Conservation (phyloP, 2,888 invertebrate genomes). For the Pteria penguin region DNA sequence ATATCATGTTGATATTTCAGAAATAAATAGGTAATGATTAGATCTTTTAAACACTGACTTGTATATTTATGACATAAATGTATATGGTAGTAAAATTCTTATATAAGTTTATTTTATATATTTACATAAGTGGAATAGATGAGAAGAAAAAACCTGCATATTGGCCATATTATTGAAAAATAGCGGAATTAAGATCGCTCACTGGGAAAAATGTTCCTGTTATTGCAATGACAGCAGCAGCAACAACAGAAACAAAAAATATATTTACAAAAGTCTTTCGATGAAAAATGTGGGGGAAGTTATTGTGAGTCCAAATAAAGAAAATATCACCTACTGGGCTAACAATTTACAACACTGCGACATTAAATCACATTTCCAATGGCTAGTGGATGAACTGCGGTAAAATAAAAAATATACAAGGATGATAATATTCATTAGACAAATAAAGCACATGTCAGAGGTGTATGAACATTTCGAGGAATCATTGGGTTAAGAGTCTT, state of each 20-base stretch:
- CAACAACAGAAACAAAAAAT: conserved; percentile 22
- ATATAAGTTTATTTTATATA: background rate
- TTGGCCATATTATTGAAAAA: conserved; percentile 34
- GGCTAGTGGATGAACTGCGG: conserved; percentile 24
- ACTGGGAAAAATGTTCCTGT: conserved; percentile 31
- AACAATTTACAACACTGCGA: background rate
- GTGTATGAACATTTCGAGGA: conserved; percentile 34
- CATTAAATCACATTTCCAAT: conserved; percentile 27
- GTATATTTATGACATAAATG: no score
- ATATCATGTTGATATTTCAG: no score
- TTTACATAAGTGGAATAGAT: conserved; percentile 1
- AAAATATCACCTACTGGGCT: conserved; percentile 32
- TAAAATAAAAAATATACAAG: conserved; percentile 6
- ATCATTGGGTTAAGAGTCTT: conserved; percentile 9
- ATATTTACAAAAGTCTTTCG: conserved; percentile 26
- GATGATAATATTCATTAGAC: conserved; percentile 37
- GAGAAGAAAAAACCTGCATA: conserved; percentile 25
- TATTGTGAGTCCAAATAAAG: conserved; percentile 30
- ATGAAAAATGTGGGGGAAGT: conserved; percentile 18
- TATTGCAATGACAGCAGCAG: conserved; percentile 43
- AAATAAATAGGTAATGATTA: no score
- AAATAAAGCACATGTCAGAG: conserved; percentile 36
- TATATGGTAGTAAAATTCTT: background rate
- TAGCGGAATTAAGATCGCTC: conserved; percentile 37
- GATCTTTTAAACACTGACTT: no score